A percentile compares a stretch with the other conserved stretches of the same genome.
These are phyloP conservation scores for Dipodomys stephensi DNA, from an alignment of 2,113 vertebrate genomes.

Conservation along the genomic window DNA sequence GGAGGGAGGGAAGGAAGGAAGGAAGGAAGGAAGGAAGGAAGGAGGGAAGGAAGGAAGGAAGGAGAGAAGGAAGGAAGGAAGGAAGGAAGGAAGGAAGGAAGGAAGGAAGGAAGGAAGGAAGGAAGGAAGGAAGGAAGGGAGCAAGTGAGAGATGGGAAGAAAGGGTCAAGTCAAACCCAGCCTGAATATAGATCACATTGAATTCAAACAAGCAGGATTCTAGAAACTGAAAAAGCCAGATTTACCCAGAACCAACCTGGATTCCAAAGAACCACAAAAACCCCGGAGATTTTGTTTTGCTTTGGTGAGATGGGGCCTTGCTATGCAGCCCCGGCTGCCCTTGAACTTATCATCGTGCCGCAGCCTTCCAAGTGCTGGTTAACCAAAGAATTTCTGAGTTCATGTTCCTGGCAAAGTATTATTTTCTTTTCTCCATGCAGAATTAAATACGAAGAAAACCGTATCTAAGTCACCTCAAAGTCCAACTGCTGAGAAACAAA, in stretches of 20 bases:
- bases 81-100: too few species aligned
- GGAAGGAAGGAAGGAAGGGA: too few species aligned
- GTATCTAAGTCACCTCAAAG: neutral
- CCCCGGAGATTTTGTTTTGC: neutral
- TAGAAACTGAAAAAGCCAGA: conserved; percentile 22
- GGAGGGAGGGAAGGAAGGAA: too few species aligned
- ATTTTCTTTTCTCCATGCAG: too few species aligned
- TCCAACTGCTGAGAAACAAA: neutral
- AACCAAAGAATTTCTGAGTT: too few species aligned
- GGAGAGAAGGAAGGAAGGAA: too few species aligned
- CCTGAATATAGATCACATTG: neutral
- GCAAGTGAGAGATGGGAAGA: too few species aligned
- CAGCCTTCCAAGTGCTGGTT: neutral
- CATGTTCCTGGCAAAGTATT: too few species aligned
- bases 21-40: too few species aligned
- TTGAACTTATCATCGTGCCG: neutral
- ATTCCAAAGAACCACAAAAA: neutral
- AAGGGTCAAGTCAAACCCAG: neutral
- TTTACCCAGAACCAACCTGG: neutral
- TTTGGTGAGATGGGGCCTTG: neutral
- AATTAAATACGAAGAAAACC: conserved; percentile 12
- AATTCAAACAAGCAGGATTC: neutral
- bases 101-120: too few species aligned
- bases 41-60: too few species aligned
- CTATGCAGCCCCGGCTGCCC: neutral